Conservation (phyloP, 2,113 vertebrate species). For the Muntiacus muntjak region DNA sequence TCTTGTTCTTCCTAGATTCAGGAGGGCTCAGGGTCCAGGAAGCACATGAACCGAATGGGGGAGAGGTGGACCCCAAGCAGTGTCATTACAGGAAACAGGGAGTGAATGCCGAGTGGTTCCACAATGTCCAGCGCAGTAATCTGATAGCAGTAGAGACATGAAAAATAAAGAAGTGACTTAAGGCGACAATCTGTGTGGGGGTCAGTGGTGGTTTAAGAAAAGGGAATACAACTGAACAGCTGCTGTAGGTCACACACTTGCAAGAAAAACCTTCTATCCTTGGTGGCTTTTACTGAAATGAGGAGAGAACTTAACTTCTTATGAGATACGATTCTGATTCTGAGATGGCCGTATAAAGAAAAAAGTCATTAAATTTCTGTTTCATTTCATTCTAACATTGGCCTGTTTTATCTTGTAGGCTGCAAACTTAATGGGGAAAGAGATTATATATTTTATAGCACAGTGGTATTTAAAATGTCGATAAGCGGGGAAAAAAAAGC, state of each 20-base stretch:
- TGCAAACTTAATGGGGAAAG: conserved; percentile 24
- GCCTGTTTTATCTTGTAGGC: background rate
- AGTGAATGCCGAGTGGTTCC: accelerated
- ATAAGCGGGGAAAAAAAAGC: background rate
- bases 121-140: accelerated
- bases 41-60: accelerated
- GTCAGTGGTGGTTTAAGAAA: background rate
- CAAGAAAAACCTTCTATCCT: background rate
- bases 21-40: background rate
- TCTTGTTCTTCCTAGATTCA: background rate
- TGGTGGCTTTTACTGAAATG: background rate
- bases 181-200: background rate
- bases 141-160: accelerated
- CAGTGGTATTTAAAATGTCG: conserved; percentile 47
- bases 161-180: background rate
- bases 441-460: conserved; percentile 35
- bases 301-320: background rate
- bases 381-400: conserved; percentile 37
- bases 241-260: background rate
- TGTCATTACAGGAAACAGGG: background rate
- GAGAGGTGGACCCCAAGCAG: background rate
- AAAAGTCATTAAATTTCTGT: conserved; percentile 18
- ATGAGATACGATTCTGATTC: background rate
- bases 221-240: too few species aligned
- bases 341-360: background rate